A percentile compares a stretch with the other conserved stretches of the same genome.
phyloP scores from a whole-genome alignment of 2,888 invertebrate species.

The Cheilosia variabilis region DNA sequence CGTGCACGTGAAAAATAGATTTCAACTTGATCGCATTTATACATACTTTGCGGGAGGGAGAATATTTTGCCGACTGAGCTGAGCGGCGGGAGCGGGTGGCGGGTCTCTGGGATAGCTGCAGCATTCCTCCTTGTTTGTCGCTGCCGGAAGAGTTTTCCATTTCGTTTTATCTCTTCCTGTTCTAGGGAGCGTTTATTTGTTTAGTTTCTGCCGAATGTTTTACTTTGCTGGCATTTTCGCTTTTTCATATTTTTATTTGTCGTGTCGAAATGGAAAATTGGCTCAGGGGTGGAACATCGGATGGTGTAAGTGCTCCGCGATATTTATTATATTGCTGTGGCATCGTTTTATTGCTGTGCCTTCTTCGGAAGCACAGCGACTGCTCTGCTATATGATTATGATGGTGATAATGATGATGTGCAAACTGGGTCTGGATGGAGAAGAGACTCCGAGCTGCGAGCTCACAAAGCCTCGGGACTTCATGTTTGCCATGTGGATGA shows the following conservation, averaged over 20 bases:
- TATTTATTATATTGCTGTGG: conserved; percentile 36
- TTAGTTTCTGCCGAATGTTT: conserved; percentile 69
- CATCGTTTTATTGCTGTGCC: conserved; percentile 5
- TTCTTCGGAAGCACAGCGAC: conserved; percentile 1
- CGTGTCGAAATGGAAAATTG: conserved; percentile 48
- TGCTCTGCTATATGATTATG: conserved; percentile 41
- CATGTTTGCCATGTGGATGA: conserved; percentile 40
- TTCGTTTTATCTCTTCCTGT: conserved; percentile 68
- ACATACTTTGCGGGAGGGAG: conserved; percentile 35
- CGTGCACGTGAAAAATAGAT: conserved; percentile 62
- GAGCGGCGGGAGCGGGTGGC: no score
- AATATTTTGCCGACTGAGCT: conserved; percentile 47
- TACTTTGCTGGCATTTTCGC: conserved; percentile 55
- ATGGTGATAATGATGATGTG: conserved; percentile 59
- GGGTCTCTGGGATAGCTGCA: not conserved
- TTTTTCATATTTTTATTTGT: conserved; percentile 66
- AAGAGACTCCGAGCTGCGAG: not conserved
- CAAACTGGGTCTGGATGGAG: not conserved
- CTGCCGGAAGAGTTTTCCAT: conserved; percentile 67
- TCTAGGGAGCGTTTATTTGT: conserved; percentile 70
- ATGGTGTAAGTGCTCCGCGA: conserved; percentile 29
- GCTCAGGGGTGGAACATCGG: not conserved
- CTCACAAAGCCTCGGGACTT: conserved; percentile 24
- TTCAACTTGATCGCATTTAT: conserved; percentile 74
- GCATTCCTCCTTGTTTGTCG: conserved; percentile 46